Base-by-base conservation (phyloP, 2,113 vertebrate species). In the Prunella fulvescens region DNA sequence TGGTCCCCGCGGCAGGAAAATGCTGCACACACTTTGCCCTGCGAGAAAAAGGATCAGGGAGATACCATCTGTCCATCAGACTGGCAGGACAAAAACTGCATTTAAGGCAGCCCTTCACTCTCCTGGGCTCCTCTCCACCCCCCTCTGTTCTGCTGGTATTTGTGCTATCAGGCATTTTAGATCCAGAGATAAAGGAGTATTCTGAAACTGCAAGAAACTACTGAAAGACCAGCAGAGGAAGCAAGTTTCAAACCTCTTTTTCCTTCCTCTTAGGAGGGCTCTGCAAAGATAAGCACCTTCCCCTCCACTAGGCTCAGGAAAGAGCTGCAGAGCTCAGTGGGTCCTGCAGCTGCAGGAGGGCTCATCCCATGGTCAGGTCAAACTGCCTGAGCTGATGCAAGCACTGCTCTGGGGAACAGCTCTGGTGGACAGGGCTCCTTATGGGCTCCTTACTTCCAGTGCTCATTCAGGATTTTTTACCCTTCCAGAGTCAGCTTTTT, bases 11-110 rank as follows among this genome's bases (percentile, higher is more conserved):
- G 91, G 67, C 97, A 96, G 66, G 96, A 95, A 89, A 99, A 88
- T 0, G 40, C 53, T 45, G 93, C 50, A 29, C 98, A 99, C 93
- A 97, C 97, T 33, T 98, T 98, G 29, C 96, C 97, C 98, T 98
- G 4, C 22, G 89, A 92, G 79, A 92, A 20, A 86, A 86, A 93
- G 56, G 64, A 7, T 3, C 45, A 5, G 40, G 54, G 16, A 40
- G 62, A 54, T 10, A 11, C 4, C 8, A 26, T 10, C 2, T 14
- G 5, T 17, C n/a, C 33, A 33, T 44, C 16, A 3, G 64, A 40
- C 33, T 19, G 3, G 0, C n/a, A n/a, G 50, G 70, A 33, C 28
- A 37, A 54, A 73, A 69, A 19, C 23, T 57, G 66, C 56, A 6
- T 50, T 64, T 65, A 10, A 33, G 45, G 12, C 53, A 86, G 66